Base-by-base conservation (phyloP, 2,797 vertebrate species). In the Neoniphon sammara region DNA sequence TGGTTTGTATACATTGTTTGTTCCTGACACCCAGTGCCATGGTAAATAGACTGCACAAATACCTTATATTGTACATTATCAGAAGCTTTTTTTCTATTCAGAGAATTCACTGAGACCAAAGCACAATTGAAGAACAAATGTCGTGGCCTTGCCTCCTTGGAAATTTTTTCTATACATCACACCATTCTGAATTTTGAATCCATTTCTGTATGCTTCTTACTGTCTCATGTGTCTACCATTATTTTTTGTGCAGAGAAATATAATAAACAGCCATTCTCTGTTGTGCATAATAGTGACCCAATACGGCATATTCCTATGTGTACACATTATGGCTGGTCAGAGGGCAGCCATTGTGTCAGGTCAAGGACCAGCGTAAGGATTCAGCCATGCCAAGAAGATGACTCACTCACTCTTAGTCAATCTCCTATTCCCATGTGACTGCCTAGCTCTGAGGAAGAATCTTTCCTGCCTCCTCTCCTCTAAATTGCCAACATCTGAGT, bases 401-500 rank as follows among this genome's bases (percentile, higher is more conserved):
- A 88, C 73, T 88, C 89, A 80, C 58, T 75, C 18, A 18, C 52
- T 87, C 70, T 69, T 82, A 79, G 82, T 85, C 77, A 80, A 68
- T 77, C 55, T 57, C 44, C 83, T 71, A 62, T 53, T 55, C 64
- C 68, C 44, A 25, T 83, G 58, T 65, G 47, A 47, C 66, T 72
- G 53, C 59, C 65, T 73, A 55, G 78, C 66, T 66, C 21, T 69
- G 72, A 65, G 62, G 75, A 77, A 83, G 57, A 82, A 68, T 83
- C 73, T 84, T 73, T 75, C 73, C 70, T 63, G 52, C 78, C 79
- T 82, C 75, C 64, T 66, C 72, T 78, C 57, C 31, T 87, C 61
- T 77, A 89, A 83, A 92, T 80, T 87, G 80, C 85, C 80, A 87
- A 88, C 82, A 89, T 91, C 86, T 78, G 78, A 73, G 82, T 79